Base-by-base conservation (phyloP, 2,113 vertebrate genomes). In the Propithecus coquereli region DNA sequence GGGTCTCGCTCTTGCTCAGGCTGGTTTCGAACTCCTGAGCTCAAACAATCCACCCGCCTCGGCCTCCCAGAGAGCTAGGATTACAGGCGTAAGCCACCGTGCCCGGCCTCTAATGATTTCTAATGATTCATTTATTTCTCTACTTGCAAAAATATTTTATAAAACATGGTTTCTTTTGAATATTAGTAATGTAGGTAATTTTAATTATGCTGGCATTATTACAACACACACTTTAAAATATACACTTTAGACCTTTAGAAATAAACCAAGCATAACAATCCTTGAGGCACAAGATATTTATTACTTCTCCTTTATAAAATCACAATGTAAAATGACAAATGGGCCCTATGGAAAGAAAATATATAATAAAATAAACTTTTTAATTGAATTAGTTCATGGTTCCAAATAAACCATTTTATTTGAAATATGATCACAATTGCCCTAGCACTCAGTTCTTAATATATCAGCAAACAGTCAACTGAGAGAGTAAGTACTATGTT, bases 281-380 rank as follows among this genome's bases (percentile, higher is more conserved):
- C 70, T 95, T 92, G 74, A 96, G 63, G 20, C 32, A 66, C 23
- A 74, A 92, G 61, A 63, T 95, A 91, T 94, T 94, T 97, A 94
- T 95, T 68, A 43, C 50, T 0, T 85, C 30, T 85, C 40, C 45
- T 95, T 95, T 91, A 74, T 2, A 79, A 81, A 90, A 77, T 77
- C 52, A 87, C 80, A 61, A 54, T 81, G 47, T 80, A 82, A 87
- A n/a, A 86, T 94, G 97, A 96, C 71, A 96, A 97, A 97, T 92
- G 80, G 18, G 37, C 59, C 57, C 20, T 30, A 73, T 65, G 54
- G 12, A 89, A 97, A 81, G 68, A 87, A 97, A 96, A 89, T 50
- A 94, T 76, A 93, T 91, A 97, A 96, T 97, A 80, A 96, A 97
- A 96, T 96, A 96, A 94, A 97, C 43, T 87, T 97, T 97, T 96